Evolutionary conservation across 2,113 vertebrate genomes (phyloP).

Genomic region (Manacus vitellinus): DNA sequence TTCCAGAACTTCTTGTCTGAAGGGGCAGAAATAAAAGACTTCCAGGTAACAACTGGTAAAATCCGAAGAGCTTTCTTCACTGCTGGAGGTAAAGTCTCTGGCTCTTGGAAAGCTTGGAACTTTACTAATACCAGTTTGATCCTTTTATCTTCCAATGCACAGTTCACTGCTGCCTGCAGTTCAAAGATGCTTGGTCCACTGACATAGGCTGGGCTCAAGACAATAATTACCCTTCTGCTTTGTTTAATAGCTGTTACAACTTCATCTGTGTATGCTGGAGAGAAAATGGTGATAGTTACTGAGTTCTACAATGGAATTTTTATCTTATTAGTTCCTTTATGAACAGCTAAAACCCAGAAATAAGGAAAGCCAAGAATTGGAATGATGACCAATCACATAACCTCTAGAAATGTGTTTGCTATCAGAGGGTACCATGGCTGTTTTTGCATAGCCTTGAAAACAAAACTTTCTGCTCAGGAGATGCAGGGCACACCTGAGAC

Average conservation of each 20-base stretch:
- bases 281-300: not conserved
- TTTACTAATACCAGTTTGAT: constrained; percentile 79
- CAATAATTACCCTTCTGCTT: constrained; percentile 82
- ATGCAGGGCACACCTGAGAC: not conserved
- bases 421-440: not conserved
- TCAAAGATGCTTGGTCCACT: constrained; percentile 80
- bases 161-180: constrained; percentile 85
- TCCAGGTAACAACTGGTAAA: constrained; percentile 81
- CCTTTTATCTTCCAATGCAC: constrained; percentile 71
- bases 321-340: not conserved
- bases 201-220: constrained; percentile 84
- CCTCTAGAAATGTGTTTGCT: not conserved
- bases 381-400: not conserved
- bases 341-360: not conserved
- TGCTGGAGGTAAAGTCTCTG: constrained; percentile 73
- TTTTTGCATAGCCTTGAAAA: not conserved
- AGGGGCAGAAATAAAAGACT: constrained; percentile 40
- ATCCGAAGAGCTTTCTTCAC: constrained; percentile 83
- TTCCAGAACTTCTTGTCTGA: constrained; percentile 81
- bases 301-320: not conserved
- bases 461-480: not conserved
- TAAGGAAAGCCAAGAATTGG: not conserved
- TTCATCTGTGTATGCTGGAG: constrained; percentile 85
- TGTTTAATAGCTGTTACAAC: constrained; percentile 80
- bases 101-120: constrained; percentile 71